Evolutionary conservation across 2,888 invertebrate genomes (phyloP).

Genomic region (Lomographa bimaculata): DNA sequence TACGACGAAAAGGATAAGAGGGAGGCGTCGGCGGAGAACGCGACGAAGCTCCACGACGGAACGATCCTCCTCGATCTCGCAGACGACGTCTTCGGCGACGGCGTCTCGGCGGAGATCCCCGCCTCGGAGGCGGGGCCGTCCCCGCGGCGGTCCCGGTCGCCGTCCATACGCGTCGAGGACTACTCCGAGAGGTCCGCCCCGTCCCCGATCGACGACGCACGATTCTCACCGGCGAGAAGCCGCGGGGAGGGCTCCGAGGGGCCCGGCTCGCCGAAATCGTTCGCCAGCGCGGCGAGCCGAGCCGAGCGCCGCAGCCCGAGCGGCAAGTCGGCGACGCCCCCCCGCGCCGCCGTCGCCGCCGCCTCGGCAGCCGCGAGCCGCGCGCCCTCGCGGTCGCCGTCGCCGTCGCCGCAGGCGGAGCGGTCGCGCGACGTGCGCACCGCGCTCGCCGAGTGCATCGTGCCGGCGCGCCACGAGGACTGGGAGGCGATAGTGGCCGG

Average conservation of each 20-base stretch:
- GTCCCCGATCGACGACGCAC: slow-evolving; percentile 30
- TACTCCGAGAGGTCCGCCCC: slow-evolving; percentile 59
- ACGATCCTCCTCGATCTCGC: slow-evolving; percentile 34
- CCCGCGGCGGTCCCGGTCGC: slow-evolving; percentile 44
- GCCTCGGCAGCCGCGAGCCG: slow-evolving; percentile 41
- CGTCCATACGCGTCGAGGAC: slow-evolving; percentile 66
- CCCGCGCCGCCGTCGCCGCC: slow-evolving; percentile 25
- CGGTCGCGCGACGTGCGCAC: slow-evolving; percentile 63
- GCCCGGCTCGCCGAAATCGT: slow-evolving; percentile 17
- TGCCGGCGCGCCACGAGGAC: slow-evolving; percentile 86
- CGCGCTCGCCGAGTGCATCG: slow-evolving; percentile 65
- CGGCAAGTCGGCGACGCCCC: slow-evolving; percentile 38
- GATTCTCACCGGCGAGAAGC: slow-evolving; percentile 37
- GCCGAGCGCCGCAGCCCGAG: slow-evolving; percentile 34
- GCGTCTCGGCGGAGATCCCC: slow-evolving; percentile 21
- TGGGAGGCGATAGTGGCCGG: slow-evolving; percentile 93
- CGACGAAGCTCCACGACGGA: neutral
- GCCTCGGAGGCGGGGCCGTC: slow-evolving; percentile 11
- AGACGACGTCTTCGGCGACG: slow-evolving; percentile 46
- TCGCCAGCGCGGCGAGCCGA: slow-evolving; percentile 11
- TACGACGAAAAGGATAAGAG: slow-evolving; percentile 37
- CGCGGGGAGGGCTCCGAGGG: slow-evolving; percentile 18
- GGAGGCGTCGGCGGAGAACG: neutral
- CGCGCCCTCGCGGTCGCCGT: slow-evolving; percentile 51
- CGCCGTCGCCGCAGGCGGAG: slow-evolving; percentile 33